Percentiles rank a stretch among this genome's conserved stretches.
These are phyloP conservation scores for Dipodomys stephensi DNA, from an alignment of 2,113 vertebrate species.

Conservation along the genomic window DNA sequence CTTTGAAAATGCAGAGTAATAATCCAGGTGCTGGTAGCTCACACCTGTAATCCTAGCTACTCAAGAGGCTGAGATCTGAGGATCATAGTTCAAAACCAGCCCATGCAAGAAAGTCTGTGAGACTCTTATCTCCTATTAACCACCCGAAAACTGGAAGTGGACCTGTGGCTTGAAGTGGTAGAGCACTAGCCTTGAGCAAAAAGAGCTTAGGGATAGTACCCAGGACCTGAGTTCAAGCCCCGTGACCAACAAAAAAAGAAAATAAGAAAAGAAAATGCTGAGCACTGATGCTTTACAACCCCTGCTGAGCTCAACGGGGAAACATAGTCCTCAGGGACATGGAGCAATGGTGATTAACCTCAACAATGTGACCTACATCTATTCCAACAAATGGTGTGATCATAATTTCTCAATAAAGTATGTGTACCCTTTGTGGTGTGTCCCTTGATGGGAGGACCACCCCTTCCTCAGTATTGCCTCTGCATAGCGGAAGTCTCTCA, in stretches of 20 bases:
- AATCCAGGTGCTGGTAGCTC: no score
- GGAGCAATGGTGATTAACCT: slow-evolving; percentile 32
- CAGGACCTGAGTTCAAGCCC: no score
- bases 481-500: not conserved
- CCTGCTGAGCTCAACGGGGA: slow-evolving; percentile 15
- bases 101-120: no score
- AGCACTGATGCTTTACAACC: not conserved
- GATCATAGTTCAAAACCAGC: no score
- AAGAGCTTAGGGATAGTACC: no score
- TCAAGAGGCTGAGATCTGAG: no score
- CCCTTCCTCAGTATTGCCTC: not conserved
- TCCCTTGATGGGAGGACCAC: not conserved
- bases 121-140: no score
- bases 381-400: slow-evolving; percentile 37
- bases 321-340: not conserved
- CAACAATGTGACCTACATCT: not conserved
- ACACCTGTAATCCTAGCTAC: no score
- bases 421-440: not conserved
- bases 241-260: no score
- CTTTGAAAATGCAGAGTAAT: not conserved
- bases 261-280: not conserved
- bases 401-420: slow-evolving; percentile 13
- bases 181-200: no score
- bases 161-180: no score
- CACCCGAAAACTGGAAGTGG: no score